Conservation (phyloP, 2,797 vertebrate species). For the Bovichtus diacanthus region DNA sequence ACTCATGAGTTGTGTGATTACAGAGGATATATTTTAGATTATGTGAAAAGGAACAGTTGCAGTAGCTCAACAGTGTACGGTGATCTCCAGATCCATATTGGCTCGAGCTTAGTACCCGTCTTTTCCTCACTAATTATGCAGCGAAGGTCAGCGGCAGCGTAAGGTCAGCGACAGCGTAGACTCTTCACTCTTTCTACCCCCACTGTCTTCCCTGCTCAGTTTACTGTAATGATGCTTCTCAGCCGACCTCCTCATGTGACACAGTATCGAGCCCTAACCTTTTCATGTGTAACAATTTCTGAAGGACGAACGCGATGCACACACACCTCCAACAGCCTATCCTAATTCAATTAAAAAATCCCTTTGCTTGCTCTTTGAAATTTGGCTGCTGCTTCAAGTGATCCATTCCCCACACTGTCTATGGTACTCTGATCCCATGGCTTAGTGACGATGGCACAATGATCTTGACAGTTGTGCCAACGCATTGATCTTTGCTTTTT, state of each 20-base stretch:
- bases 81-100: background rate
- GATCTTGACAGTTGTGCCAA: constrained; percentile 61
- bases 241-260: constrained; percentile 52
- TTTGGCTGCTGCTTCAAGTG: constrained; percentile 70
- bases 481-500: constrained; percentile 59
- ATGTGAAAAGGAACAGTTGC: background rate
- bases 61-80: background rate
- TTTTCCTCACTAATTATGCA: background rate
- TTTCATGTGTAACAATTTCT: constrained; percentile 55
- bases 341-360: constrained; percentile 42
- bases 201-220: constrained; percentile 45
- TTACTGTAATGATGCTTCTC: constrained; percentile 47
- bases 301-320: constrained; percentile 34
- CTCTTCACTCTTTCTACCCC: constrained; percentile 12
- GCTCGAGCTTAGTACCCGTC: background rate
- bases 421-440: constrained; percentile 53
- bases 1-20: background rate
- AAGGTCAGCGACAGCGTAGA: constrained; percentile 30
- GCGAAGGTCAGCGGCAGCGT: background rate
- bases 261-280: constrained; percentile 35
- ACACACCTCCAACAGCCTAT: constrained; percentile 39
- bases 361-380: constrained; percentile 71
- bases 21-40: background rate
- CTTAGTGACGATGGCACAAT: constrained; percentile 62
- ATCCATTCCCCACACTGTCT: constrained; percentile 51